Conservation (phyloP, 2,888 invertebrate species). For the Drosophila kambysellisi region DNA sequence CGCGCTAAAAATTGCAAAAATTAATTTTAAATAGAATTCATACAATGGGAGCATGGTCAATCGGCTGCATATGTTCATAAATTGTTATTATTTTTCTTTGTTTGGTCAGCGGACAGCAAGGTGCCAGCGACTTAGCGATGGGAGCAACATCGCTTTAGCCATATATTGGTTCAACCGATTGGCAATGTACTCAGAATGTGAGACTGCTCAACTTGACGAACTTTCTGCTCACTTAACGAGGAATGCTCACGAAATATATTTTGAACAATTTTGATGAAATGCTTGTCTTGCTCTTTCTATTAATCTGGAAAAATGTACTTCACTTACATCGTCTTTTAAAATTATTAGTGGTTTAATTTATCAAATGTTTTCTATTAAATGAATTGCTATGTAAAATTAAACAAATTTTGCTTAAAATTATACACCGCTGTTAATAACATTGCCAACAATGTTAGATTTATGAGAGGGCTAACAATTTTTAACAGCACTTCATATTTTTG, state of each 20-base stretch:
- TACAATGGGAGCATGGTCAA: slow-evolving; percentile 53
- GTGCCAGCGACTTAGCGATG: slow-evolving; percentile 55
- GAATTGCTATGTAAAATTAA: neutral
- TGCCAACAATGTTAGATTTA: neutral
- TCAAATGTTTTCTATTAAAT: neutral
- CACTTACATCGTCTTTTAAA: neutral
- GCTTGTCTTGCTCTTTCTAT: neutral
- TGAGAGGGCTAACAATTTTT: neutral
- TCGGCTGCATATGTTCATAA: slow-evolving; percentile 45
- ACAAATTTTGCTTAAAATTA: neutral
- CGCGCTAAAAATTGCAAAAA: slow-evolving; percentile 54
- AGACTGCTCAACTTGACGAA: slow-evolving; percentile 1
- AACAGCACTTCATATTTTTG: neutral
- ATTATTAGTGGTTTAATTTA: neutral
- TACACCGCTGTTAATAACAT: neutral
- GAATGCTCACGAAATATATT: neutral
- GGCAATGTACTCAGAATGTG: neutral
- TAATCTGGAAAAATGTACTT: neutral
- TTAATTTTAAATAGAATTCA: slow-evolving; percentile 42
- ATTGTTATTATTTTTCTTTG: slow-evolving; percentile 69
- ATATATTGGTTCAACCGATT: slow-evolving; percentile 25
- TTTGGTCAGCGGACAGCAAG: slow-evolving; percentile 29
- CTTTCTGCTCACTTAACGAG: slow-evolving; percentile 13
- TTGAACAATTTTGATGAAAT: neutral
- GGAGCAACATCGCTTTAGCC: slow-evolving; percentile 13